Evolutionary conservation across 2,113 vertebrate genomes (phyloP).

Genomic region (Dasypus novemcinctus): DNA sequence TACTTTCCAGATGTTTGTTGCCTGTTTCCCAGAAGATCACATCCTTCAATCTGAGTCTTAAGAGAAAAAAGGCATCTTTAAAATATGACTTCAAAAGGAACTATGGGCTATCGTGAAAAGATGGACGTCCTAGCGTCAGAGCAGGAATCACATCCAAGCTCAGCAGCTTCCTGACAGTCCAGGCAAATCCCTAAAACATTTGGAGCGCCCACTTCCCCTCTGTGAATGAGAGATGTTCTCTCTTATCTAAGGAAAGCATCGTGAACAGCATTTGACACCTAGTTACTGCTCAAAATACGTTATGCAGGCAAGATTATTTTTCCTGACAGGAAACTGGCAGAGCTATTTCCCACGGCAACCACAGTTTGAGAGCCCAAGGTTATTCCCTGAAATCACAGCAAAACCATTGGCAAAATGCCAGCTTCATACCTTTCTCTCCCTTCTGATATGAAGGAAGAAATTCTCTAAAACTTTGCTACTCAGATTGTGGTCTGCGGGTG

Average conservation of each 20-base stretch:
- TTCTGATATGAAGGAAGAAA: neutral
- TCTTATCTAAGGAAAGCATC: neutral
- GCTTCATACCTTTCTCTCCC: neutral
- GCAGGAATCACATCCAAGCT: neutral
- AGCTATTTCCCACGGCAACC: neutral
- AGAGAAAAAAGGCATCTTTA: neutral
- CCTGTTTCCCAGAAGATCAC: neutral
- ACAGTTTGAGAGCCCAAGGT: too few species aligned
- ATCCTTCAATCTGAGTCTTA: neutral
- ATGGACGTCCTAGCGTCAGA: neutral
- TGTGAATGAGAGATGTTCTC: neutral
- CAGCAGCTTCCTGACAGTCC: neutral
- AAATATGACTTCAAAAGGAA: neutral
- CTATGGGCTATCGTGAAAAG: neutral
- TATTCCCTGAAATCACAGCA: neutral
- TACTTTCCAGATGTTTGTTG: neutral
- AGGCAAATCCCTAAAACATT: neutral
- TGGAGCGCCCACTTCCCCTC: neutral
- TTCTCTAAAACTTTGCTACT: neutral
- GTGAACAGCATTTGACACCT: neutral
- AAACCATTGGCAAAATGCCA: neutral
- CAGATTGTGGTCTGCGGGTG: neutral
- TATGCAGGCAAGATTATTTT: neutral
- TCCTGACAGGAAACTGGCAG: neutral
- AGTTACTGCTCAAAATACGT: neutral